Base-by-base conservation (phyloP, 2,888 invertebrate genomes). In the Zelleria hepariella region DNA sequence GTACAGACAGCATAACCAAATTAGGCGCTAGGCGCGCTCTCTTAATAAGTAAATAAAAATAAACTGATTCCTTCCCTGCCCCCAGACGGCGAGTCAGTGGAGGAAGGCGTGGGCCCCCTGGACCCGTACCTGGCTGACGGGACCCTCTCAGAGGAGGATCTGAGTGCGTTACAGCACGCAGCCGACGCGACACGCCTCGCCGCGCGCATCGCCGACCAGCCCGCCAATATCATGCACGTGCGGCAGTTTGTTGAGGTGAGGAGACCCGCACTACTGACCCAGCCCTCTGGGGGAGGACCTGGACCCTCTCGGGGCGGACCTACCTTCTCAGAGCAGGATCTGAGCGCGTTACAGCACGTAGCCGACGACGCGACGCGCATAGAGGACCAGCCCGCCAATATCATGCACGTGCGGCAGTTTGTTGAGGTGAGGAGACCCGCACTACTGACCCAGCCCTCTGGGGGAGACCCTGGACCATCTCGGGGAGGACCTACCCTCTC, bases 151-250 rank as follows among this genome's bases (percentile, higher is more conserved):
- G 66, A 73, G 0, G 89, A 89, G 5, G 93, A 93, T 62, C 64
- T 93, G 10, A 65, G 73, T 27, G 86, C 89, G 0, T 71, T 94
- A 23, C 90, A 92, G 59, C 85, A 90, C 57, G 90, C 92, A 0
- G 91, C 92, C 0, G 87, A 90, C 63, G 92, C 91, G 1, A 91
- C 96, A 15, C 89, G 96, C 5, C 83, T 94, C 25, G 92, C 96
- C 0, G 96, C 96, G 0, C 90, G 92, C 66, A 94, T 97, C 66
- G 95, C 96, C 0, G 97, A 97, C 78, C 93, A 92, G 15, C 97
- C 97, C 0, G 94, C 95, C 74, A 95, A 93, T 71, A 92, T 94
- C 67, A 95, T 97, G 95, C 92, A 94, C 70, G 95, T 96, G 0
- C 92, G 94, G 72, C 89, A 91, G 63, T 95, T 97, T 70, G 84